Conservation (phyloP, 92 coral and sea anemone genomes). For the Desmophyllum pertusum region DNA sequence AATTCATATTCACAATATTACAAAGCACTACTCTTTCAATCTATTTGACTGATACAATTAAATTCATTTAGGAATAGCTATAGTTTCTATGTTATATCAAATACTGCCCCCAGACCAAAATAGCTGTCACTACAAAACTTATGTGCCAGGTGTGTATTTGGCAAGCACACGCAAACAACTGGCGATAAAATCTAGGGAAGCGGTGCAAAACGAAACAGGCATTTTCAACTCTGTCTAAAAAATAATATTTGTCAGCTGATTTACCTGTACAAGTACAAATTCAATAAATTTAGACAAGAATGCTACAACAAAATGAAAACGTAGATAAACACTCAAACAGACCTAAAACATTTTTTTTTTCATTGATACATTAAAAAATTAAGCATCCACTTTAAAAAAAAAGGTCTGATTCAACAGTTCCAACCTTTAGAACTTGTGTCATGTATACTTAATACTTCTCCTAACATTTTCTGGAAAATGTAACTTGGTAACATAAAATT, state of each 20-base stretch:
- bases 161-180: conserved; percentile 3
- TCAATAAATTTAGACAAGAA: conserved; percentile 10
- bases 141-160: neutral
- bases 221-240: conserved; percentile 24
- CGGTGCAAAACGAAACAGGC: conserved; percentile 10
- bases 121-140: conserved; percentile 25
- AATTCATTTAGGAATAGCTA: conserved; percentile 16
- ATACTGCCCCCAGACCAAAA: conserved; percentile 11
- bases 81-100: conserved; percentile 17
- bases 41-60: conserved; percentile 37
- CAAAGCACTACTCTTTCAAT: conserved; percentile 18
- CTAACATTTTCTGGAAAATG: neutral
- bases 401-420: neutral
- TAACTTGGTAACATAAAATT: conserved; percentile 15
- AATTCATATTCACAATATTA: conserved; percentile 29
- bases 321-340: conserved; percentile 3
- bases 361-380: conserved; percentile 7
- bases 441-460: neutral
- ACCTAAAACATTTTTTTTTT: neutral
- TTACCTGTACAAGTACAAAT: conserved; percentile 36
- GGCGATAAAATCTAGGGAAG: neutral
- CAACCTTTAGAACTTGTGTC: conserved; percentile 16
- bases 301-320: conserved; percentile 22
- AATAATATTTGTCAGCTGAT: conserved; percentile 13
- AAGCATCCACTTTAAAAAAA: neutral